Evolutionary conservation across 2,113 vertebrate species (phyloP).

Genomic region (Trematocara stigmaticum): DNA sequence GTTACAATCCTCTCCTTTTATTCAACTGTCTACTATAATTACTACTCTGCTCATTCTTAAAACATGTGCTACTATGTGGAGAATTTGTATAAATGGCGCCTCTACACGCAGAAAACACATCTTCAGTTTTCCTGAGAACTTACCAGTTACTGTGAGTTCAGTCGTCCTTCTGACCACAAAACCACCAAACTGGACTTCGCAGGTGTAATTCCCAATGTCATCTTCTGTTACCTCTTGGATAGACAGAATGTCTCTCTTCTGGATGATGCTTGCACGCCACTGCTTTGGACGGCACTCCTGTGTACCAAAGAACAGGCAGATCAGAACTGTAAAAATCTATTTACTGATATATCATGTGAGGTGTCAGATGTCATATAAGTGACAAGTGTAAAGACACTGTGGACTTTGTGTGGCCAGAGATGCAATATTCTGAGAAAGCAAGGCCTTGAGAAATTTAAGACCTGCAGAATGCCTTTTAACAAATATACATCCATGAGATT

Average conservation of each 20-base stretch:
- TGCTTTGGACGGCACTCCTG: constrained; percentile 77
- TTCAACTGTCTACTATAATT: neutral
- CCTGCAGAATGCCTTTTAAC: neutral
- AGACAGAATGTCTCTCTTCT: constrained; percentile 83
- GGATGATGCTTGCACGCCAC: constrained; percentile 85
- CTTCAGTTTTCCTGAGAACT: constrained; percentile 2
- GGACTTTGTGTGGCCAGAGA: neutral
- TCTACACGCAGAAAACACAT: neutral
- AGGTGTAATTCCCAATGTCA: constrained; percentile 97
- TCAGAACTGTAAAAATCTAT: neutral
- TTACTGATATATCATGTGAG: neutral
- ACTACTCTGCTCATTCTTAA: neutral
- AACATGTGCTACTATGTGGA: neutral
- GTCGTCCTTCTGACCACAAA: constrained; percentile 92
- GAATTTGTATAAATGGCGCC: neutral
- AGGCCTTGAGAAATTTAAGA: neutral
- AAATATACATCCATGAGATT: neutral
- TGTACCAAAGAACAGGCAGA: neutral
- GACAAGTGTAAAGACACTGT: neutral
- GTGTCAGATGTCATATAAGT: neutral
- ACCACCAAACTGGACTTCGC: constrained; percentile 88
- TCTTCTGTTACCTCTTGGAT: constrained; percentile 93
- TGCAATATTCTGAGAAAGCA: neutral
- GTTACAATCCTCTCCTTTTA: constrained; percentile 4
- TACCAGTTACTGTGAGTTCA: constrained; percentile 91